These are phyloP conservation scores for Cyclura pinguis DNA, from an alignment of 2,797 vertebrate species.

Conservation along the genomic window DNA sequence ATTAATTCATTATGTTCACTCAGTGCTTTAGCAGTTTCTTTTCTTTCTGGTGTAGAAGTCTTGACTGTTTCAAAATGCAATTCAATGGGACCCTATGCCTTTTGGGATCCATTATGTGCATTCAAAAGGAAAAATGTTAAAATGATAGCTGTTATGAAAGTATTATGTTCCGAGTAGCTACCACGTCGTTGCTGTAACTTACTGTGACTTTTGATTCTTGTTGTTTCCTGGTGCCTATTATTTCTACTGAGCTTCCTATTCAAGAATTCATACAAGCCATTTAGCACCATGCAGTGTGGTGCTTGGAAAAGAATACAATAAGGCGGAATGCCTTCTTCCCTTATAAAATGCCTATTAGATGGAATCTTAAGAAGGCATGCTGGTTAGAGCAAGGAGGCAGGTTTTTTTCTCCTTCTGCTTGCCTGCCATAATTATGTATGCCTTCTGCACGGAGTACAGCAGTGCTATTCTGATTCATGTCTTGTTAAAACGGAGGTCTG, in stretches of 20 bases:
- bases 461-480: conserved; percentile 34
- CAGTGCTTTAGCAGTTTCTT: conserved; percentile 45
- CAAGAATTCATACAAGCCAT: conserved; percentile 59
- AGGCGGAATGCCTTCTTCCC: conserved; percentile 60
- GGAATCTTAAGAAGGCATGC: conserved; percentile 44
- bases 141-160: conserved; percentile 65
- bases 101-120: conserved; percentile 60
- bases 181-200: conserved; percentile 56
- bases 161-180: conserved; percentile 66
- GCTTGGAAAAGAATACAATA: conserved; percentile 62
- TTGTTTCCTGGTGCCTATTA: conserved; percentile 71
- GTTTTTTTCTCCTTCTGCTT: conserved; percentile 19
- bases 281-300: conserved; percentile 66
- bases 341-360: conserved; percentile 61
- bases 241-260: conserved; percentile 71
- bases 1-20: conserved; percentile 57
- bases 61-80: conserved; percentile 63
- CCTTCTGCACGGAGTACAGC: conserved; percentile 40
- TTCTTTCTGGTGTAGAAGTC: conserved; percentile 61
- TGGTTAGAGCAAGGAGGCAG: conserved; percentile 34
- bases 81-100: conserved; percentile 60
- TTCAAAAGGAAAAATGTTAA: conserved; percentile 68
- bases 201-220: conserved; percentile 70
- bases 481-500: conserved; percentile 38
- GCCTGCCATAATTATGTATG: conserved; percentile 35